Conservation (phyloP, 2,797 vertebrate genomes). For the Tadarida brasiliensis region DNA sequence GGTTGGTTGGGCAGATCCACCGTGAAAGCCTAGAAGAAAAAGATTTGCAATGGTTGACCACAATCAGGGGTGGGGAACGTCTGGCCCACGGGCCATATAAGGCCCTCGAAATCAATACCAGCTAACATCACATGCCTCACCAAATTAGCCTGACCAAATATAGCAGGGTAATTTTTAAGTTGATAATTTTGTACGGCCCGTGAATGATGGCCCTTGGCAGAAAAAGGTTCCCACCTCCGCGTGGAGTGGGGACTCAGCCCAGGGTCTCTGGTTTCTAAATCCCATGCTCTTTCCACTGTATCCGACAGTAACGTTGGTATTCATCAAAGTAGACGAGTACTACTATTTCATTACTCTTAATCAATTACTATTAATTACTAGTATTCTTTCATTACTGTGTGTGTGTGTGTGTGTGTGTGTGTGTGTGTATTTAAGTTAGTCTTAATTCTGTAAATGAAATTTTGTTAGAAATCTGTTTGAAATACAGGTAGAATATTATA, state of each 20-base stretch:
- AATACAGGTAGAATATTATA: neutral
- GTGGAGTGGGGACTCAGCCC: neutral
- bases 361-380: neutral
- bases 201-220: too few species aligned
- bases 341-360: neutral
- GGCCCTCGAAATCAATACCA: too few species aligned
- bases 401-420: too few species aligned
- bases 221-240: too few species aligned
- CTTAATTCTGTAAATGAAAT: neutral
- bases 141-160: too few species aligned
- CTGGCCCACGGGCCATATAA: too few species aligned
- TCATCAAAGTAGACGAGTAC: neutral
- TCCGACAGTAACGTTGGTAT: neutral
- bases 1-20: neutral
- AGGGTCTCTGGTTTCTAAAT: neutral
- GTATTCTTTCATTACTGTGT: neutral
- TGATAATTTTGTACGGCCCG: too few species aligned
- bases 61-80: too few species aligned
- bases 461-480: constrained; percentile 48
- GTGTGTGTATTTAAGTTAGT: neutral
- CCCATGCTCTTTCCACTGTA: neutral
- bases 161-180: too few species aligned
- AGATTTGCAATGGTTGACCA: neutral
- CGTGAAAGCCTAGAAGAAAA: neutral
- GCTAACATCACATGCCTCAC: too few species aligned